Evolutionary conservation across 2,797 vertebrate genomes (phyloP), one percentile per base, ranked within the genome.

Genomic region (Coilia nasus): DNA sequence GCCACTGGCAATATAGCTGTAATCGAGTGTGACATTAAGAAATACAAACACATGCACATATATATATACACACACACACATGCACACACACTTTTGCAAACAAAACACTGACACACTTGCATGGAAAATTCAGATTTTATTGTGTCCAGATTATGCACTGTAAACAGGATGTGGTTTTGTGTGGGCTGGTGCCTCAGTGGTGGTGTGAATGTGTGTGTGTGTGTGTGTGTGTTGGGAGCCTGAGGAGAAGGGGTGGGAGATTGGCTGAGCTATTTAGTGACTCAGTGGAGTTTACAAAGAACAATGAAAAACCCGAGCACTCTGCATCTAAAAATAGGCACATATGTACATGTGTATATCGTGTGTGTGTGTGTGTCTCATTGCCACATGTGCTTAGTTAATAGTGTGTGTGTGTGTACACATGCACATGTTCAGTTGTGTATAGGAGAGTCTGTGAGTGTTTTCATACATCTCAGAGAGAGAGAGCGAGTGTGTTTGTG

Each of bases 141-240:
- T 93, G 92, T 91, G 85, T 86, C n/a, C 62, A 87, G 84, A 85
- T 41, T 35, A 10, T 54, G 81, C 6, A 83, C 82, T 82, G 90
- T 94, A 94, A 94, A 93, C 92, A 93, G 93, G 93, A 94, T 93
- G 81, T 86, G 86, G 84, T 88, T 90, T 21, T 64, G 87, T 82
- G 88, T 90, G 91, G 88, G 85, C 86, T 90, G 81, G 86, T 93
- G 93, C 90, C 88, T 88, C 17, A 31, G 35, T 0, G 15, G 31
- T 41, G 14, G 71, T 19, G 62, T 67, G 62, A 14, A 44, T 19
- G 71, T 78, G 71, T 41, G 31, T 75, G 67, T 75, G 71, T 41
- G 31, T 78, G 71, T 78, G 50, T 54, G 50, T 78, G 31, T 78
- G 71, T 78, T 75, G 67, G 83, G 91, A 41, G 35, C 35, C 2